Conservation (phyloP, 2,113 vertebrate genomes). For the Chitala chitala region DNA sequence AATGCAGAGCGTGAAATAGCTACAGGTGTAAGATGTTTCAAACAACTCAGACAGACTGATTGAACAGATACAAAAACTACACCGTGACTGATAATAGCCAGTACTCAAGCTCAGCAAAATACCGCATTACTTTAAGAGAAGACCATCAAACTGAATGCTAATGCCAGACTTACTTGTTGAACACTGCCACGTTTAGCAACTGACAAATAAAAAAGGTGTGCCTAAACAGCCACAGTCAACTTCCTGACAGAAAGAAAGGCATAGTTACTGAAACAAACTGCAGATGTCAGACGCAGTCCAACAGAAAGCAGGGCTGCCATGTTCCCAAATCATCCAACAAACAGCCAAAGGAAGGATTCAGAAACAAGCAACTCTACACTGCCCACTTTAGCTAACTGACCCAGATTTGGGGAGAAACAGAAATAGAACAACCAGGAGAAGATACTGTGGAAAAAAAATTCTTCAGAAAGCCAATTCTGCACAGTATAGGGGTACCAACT, state of each 20-base stretch:
- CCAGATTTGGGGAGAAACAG: background rate
- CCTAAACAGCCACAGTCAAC: background rate
- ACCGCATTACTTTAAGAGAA: background rate
- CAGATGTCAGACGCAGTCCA: background rate
- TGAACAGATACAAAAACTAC: background rate
- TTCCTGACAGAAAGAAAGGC: background rate
- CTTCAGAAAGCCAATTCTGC: background rate
- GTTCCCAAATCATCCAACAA: conserved; percentile 15
- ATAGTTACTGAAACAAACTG: conserved; percentile 5
- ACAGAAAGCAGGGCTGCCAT: background rate
- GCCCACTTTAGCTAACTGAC: conserved; percentile 24
- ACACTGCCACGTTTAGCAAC: conserved; percentile 2
- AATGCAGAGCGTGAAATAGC: background rate
- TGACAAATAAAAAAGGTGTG: conserved; percentile 8
- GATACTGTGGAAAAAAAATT: background rate
- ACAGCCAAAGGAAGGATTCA: background rate
- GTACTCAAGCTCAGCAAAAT: background rate
- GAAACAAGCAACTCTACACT: conserved; percentile 17
- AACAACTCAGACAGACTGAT: background rate
- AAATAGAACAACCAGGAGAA: background rate
- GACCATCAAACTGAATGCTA: background rate
- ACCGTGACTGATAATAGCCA: background rate
- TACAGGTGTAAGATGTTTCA: background rate
- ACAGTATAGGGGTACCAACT: too few species aligned
- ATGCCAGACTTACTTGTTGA: background rate